A percentile compares a stretch with the other conserved stretches of the same genome.
Evolutionary conservation across 2,888 invertebrate species (phyloP).

Genomic region (Mythimna loreyi): DNA sequence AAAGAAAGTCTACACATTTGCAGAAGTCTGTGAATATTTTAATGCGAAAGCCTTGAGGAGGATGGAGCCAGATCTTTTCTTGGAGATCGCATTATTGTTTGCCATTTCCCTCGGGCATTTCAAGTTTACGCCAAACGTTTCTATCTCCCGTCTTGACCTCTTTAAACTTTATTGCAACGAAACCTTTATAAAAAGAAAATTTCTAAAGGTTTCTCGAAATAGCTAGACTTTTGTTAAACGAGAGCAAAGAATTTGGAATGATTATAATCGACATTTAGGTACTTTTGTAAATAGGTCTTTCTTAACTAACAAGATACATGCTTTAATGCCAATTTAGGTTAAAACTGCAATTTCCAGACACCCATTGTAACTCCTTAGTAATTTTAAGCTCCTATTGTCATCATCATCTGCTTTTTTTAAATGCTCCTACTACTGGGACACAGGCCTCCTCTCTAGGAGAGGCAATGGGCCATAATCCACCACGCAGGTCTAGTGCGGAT

Average conservation of each 20-base stretch:
- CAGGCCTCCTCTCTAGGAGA: too few relatives aligned
- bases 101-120: conserved; percentile 54
- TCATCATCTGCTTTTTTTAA: too few relatives aligned
- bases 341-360: too few relatives aligned
- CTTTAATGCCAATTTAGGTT: neutral
- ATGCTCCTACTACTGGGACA: too few relatives aligned
- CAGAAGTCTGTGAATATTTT: conserved; percentile 59
- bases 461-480: too few relatives aligned
- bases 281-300: neutral
- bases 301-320: neutral
- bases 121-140: conserved; percentile 55
- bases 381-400: too few relatives aligned
- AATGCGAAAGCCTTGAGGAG: conserved; percentile 40
- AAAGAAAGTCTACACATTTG: conserved; percentile 1
- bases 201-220: neutral
- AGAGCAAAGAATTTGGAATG: neutral
- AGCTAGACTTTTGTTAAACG: neutral
- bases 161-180: conserved; percentile 33
- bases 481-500: too few relatives aligned
- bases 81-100: conserved; percentile 60
- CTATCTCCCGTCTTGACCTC: conserved; percentile 48
- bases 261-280: neutral
- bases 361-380: too few relatives aligned
- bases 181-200: conserved; percentile 14
- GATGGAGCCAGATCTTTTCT: conserved; percentile 57